phyloP scores from a whole-genome alignment of 2,888 invertebrate genomes.

The Cephus rjabovi region DNA sequence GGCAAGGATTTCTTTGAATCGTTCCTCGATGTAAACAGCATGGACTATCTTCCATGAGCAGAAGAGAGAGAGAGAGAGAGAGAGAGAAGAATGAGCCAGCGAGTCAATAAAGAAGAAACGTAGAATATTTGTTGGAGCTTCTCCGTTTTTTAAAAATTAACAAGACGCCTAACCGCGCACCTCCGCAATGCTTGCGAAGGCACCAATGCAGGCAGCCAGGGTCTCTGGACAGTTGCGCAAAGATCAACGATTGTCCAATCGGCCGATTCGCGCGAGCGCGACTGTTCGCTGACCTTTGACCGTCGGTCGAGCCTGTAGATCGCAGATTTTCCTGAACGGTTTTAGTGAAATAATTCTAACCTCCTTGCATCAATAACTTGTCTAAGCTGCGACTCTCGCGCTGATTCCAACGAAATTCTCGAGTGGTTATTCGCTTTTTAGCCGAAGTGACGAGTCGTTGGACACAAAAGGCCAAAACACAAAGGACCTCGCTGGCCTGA shows the following conservation, averaged over 20 bases:
- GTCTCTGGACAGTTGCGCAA: not conserved
- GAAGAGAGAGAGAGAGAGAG: not conserved
- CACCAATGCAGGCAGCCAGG: not conserved
- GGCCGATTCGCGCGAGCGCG: too few species aligned
- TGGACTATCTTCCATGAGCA: not conserved
- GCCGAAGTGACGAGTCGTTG: too few species aligned
- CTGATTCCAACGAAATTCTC: not conserved
- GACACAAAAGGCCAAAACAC: not conserved
- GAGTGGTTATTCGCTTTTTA: too few species aligned
- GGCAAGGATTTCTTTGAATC: constrained; percentile 37
- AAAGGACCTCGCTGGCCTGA: not conserved
- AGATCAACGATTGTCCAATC: not conserved
- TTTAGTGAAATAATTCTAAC: too few species aligned
- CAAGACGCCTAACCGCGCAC: not conserved
- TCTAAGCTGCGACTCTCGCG: not conserved
- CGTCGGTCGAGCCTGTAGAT: too few species aligned
- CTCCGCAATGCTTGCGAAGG: not conserved
- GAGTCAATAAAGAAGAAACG: not conserved
- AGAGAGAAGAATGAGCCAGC: not conserved
- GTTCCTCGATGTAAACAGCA: constrained; percentile 45
- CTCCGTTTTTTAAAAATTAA: not conserved
- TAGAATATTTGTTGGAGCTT: not conserved
- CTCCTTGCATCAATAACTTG: not conserved
- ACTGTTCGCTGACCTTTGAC: too few species aligned
- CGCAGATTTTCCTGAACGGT: too few species aligned